Evolutionary conservation across 1,140 invertebrate genomes (phyloP).

Genomic region (Apis dorsata): DNA sequence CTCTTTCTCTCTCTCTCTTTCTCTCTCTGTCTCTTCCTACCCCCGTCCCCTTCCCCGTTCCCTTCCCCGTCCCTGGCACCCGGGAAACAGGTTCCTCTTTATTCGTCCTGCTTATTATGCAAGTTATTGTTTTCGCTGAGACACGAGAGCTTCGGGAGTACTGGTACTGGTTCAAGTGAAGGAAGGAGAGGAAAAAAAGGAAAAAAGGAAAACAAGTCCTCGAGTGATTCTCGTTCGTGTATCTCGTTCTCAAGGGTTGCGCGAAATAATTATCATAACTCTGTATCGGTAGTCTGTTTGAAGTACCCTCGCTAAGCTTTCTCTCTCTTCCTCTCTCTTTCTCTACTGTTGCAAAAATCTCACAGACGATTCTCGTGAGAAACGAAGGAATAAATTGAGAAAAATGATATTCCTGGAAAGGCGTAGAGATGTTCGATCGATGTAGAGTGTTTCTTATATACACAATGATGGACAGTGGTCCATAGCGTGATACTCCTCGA

Average conservation of each 20-base stretch:
- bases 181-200: background rate
- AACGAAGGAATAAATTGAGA: constrained; percentile 21
- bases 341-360: constrained; percentile 22
- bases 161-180: constrained; percentile 35
- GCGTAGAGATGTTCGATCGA: background rate
- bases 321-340: background rate
- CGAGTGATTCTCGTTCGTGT: constrained; percentile 39
- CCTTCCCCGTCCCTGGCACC: background rate
- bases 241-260: constrained; percentile 42
- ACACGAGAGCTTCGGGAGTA: constrained; percentile 53
- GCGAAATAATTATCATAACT: constrained; percentile 53
- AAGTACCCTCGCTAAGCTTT: constrained; percentile 1
- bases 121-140: constrained; percentile 67
- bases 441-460: background rate
- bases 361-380: constrained; percentile 17
- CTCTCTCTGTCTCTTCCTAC: constrained; percentile 8
- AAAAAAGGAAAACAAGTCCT: constrained; percentile 48
- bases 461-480: constrained; percentile 32
- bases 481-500: background rate
- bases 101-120: constrained; percentile 61
- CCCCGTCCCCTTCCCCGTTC: constrained; percentile 1
- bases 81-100: constrained; percentile 64
- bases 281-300: constrained; percentile 33
- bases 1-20: constrained; percentile 14
- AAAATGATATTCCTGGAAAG: background rate